Base-by-base conservation (phyloP, 2,888 invertebrate species). In the Ethmia dodecea region DNA sequence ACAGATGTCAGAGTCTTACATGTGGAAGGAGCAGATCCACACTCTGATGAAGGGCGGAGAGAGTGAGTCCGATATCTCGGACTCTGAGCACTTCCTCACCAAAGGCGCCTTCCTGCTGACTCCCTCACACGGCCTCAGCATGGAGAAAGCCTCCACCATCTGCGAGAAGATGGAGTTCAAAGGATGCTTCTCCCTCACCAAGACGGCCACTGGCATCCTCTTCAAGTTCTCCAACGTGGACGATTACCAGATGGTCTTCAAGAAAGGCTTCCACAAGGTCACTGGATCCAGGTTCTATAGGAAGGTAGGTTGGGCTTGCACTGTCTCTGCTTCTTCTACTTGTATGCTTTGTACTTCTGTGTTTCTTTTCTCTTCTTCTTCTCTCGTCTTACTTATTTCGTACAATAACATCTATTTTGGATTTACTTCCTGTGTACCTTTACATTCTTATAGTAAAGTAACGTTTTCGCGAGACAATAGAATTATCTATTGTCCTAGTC, bases 151-250 rank as follows among this genome's bases (percentile, higher is more conserved):
- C 2, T 93, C 94, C 26, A 88, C 92, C 54, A 94, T 95, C 61
- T 94, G 94, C 81, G 95, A 95, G 87, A 94, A 94, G 74, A 93
- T 95, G 90, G 94, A 92, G 80, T 94, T 95, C 80, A 92, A 93
- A 58, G 94, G 94, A 34, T 93, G 94, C 60, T 95, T 94, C 83
- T 93, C 93, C 51, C 87, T 95, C 54, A 94, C 94, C 45, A 94
- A 94, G 87, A 95, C 95, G 1, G 94, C 95, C 32, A 95, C 94
- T 28, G 95, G 95, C 37, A 94, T 95, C 60, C 89, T 95, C 45
- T 95, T 95, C 87, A 94, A 94, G 79, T 95, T 95, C 80, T 94
- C 94, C 53, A 92, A 92, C 74, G 93, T 94, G 47, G 94, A 94
- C 51, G 95, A 95, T 70, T 95, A 93, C 75, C 93, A 94, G 76